A percentile compares a stretch with the other conserved stretches of the same genome.
Conservation (phyloP, 1,140 invertebrate genomes). For the Dryas iulia region DNA sequence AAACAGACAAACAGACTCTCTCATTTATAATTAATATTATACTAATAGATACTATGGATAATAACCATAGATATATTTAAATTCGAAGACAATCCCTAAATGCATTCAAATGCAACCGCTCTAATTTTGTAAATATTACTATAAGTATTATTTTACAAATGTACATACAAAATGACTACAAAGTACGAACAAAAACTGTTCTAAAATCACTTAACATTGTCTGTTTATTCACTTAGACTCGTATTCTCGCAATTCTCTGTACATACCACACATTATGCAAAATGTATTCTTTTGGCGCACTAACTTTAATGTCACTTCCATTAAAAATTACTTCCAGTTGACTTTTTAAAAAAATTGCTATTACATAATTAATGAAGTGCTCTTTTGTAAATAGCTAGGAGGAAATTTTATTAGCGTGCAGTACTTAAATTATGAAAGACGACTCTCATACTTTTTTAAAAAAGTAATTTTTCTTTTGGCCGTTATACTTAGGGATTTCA, state of each 20-base stretch:
- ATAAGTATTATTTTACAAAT: too few relatives aligned
- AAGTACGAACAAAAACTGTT: too few relatives aligned
- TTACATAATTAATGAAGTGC: not conserved
- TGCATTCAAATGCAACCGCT: too few relatives aligned
- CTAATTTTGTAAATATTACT: too few relatives aligned
- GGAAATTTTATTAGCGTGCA: not conserved
- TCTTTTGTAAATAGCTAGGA: not conserved
- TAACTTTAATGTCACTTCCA: slow-evolving; percentile 6
- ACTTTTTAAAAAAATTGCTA: not conserved
- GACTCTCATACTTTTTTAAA: not conserved
- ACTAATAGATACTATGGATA: too few relatives aligned
- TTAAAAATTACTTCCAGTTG: slow-evolving; percentile 8
- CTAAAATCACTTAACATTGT: not conserved
- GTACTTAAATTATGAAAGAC: not conserved
- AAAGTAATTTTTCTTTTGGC: not conserved
- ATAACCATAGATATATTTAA: too few relatives aligned
- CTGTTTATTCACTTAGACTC: not conserved
- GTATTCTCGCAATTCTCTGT: not conserved
- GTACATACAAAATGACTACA: too few relatives aligned
- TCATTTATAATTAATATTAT: too few relatives aligned
- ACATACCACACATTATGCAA: not conserved
- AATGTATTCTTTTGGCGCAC: not conserved
- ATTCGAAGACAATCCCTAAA: too few relatives aligned
- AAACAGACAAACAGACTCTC: too few relatives aligned
- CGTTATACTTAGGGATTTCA: not conserved